phyloP scores from a whole-genome alignment of 2,113 vertebrate genomes.

The Edolisoma coerulescens region DNA sequence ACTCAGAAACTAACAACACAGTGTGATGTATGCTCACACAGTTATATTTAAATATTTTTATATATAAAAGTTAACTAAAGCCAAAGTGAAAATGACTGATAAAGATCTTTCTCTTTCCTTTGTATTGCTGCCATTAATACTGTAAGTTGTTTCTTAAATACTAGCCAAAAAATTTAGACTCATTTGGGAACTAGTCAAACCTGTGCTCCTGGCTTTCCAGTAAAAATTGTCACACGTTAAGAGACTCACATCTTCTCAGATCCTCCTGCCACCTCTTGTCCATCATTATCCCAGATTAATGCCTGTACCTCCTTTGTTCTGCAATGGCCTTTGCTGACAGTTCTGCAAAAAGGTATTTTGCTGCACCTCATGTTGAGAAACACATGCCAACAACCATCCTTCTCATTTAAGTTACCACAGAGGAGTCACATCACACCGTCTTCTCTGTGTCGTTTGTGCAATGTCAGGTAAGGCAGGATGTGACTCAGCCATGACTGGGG shows the following conservation, averaged over 20 bases:
- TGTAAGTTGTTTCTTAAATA: not conserved
- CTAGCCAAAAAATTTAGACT: not conserved
- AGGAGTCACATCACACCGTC: not conserved
- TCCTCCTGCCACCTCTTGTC: not conserved
- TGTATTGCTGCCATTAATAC: slow-evolving; percentile 3
- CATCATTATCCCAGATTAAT: slow-evolving; percentile 30
- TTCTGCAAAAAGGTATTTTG: not conserved
- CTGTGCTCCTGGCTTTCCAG: slow-evolving; percentile 27
- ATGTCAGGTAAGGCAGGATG: slow-evolving; percentile 54
- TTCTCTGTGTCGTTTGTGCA: slow-evolving; percentile 14
- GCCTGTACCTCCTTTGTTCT: slow-evolving; percentile 18
- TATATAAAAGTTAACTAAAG: not conserved
- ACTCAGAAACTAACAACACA: not conserved
- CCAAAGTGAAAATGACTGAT: not conserved
- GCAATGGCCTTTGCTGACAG: not conserved
- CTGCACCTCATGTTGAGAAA: not conserved
- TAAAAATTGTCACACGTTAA: slow-evolving; percentile 26
- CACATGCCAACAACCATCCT: not conserved
- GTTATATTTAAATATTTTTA: not conserved
- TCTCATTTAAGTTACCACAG: not conserved
- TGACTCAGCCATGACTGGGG: slow-evolving; percentile 34
- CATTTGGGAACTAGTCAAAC: slow-evolving; percentile 32
- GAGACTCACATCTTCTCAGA: not conserved
- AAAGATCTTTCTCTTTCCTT: slow-evolving; percentile 1
- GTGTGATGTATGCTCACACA: not conserved